Percentiles rank a stretch among this genome's conserved stretches.
Evolutionary conservation across 2,113 vertebrate species (phyloP).

Genomic region (Corvus hawaiiensis): DNA sequence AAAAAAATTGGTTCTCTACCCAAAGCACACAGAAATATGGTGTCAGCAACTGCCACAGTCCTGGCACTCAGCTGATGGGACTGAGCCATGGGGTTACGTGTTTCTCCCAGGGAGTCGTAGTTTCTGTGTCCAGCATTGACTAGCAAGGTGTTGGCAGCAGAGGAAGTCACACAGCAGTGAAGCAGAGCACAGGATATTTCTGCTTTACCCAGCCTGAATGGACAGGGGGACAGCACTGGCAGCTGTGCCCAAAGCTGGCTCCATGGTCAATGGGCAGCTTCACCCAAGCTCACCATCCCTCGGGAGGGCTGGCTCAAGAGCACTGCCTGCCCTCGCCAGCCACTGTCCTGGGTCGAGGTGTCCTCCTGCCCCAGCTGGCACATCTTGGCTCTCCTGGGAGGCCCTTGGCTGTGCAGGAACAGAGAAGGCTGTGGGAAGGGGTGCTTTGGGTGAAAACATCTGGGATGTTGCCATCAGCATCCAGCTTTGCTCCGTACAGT

Average conservation of each 20-base stretch:
- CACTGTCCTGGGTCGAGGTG: neutral
- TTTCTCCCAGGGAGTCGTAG: neutral
- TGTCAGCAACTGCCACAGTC: neutral
- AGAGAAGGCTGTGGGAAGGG: neutral
- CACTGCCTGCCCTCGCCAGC: neutral
- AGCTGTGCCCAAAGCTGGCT: neutral
- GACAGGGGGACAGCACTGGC: neutral
- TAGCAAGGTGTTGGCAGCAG: neutral
- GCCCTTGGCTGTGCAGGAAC: neutral
- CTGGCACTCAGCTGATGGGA: neutral
- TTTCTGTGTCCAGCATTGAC: neutral
- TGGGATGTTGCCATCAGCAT: neutral
- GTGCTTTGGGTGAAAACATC: neutral
- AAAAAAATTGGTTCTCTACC: neutral
- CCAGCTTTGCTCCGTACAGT: neutral
- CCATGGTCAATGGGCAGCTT: neutral
- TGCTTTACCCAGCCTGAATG: neutral
- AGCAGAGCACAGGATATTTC: neutral
- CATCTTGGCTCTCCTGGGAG: neutral
- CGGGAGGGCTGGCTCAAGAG: neutral
- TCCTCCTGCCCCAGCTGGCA: neutral
- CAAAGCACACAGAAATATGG: neutral
- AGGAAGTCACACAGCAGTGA: neutral
- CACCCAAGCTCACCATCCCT: neutral
- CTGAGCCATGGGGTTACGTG: rapidly evolving